phyloP scores from a whole-genome alignment of 2,113 vertebrate genomes.

The Capreolus pygargus region DNA sequence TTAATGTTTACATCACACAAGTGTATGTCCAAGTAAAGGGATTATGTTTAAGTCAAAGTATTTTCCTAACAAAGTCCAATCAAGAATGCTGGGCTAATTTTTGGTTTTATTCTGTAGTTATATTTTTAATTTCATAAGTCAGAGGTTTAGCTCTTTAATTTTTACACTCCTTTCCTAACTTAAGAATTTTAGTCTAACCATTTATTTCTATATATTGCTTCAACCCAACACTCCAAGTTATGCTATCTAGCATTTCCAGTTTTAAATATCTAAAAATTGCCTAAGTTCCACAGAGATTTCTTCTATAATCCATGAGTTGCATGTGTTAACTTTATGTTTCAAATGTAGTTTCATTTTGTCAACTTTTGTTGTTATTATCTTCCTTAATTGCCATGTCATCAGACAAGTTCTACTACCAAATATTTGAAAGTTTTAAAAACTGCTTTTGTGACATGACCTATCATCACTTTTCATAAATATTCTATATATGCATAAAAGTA shows the following conservation, averaged over 20 bases:
- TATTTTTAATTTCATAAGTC: background rate
- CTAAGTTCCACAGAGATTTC: background rate
- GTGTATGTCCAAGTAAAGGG: background rate
- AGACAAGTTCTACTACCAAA: background rate
- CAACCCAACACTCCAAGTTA: background rate
- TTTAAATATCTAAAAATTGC: background rate
- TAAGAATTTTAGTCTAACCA: background rate
- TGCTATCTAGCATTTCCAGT: background rate
- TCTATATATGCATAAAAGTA: background rate
- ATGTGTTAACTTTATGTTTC: background rate
- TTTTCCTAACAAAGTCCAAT: background rate
- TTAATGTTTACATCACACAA: background rate
- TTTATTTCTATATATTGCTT: background rate
- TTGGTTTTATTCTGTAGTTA: background rate
- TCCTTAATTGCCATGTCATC: background rate
- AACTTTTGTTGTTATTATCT: background rate
- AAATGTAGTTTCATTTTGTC: background rate
- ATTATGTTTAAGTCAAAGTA: background rate
- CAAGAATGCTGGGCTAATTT: background rate
- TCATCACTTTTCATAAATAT: background rate
- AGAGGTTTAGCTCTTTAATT: background rate
- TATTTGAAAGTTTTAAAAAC: background rate
- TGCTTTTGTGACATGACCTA: background rate
- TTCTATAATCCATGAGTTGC: background rate
- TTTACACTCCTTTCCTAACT: background rate